Evolutionary conservation across 2,113 vertebrate genomes (phyloP).

Genomic region (Psilopsiagon aurifrons): DNA sequence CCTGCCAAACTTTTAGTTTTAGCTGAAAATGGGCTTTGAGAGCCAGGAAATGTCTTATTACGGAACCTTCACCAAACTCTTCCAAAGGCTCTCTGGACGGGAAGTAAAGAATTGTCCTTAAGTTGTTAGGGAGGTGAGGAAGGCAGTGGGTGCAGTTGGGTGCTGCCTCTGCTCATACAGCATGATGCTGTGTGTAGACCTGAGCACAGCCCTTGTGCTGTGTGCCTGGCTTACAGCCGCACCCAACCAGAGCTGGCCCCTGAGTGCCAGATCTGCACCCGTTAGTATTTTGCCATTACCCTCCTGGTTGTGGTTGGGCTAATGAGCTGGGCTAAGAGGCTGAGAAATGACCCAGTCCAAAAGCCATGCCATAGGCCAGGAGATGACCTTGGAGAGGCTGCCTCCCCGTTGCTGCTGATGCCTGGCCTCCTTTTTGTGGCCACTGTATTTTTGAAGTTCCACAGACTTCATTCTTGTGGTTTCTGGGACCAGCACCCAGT

Average conservation of each 20-base stretch:
- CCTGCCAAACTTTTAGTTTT: neutral
- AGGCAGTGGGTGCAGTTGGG: rapidly evolving
- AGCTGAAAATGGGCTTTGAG: neutral
- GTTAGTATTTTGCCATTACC: neutral
- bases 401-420: neutral
- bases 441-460: neutral
- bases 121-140: neutral
- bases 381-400: rapidly evolving
- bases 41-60: neutral
- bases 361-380: neutral
- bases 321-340: neutral
- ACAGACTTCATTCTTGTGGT: neutral
- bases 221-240: rapidly evolving
- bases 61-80: neutral
- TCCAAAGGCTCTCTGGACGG: neutral
- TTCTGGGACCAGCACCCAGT: rapidly evolving
- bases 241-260: neutral
- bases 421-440: neutral
- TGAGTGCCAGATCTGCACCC: rapidly evolving
- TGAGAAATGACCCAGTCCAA: neutral
- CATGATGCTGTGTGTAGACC: neutral
- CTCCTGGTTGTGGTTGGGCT: rapidly evolving
- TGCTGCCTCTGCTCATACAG: rapidly evolving
- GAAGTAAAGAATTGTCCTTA: neutral
- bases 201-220: rapidly evolving